Base-by-base conservation (phyloP, 2,888 invertebrate genomes). In the Athalia circularis region DNA sequence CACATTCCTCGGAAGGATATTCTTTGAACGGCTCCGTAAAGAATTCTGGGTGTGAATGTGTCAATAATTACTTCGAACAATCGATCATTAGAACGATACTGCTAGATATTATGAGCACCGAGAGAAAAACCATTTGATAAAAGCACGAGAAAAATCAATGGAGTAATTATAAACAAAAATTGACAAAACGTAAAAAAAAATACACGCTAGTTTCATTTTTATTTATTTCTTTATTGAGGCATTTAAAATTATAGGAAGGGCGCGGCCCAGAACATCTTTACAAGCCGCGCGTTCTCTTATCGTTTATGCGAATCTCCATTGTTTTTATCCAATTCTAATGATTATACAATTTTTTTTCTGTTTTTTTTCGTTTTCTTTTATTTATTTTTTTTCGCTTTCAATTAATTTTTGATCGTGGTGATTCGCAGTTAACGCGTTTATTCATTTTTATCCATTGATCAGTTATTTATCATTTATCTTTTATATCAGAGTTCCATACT, bases 151-250 rank as follows among this genome's bases (percentile, higher is more conserved):
- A 72, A 65, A 59, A 61, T 65, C 67, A 57, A 77, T 52, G 62
- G 62, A 15, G 67, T 67, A 61, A 45, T 48, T 45, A 62, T 45
- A 48, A n/a, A 45, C 7, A 15, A 64, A 62, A 48, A 50, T 13
- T 74, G 13, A 13, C 59, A n/a, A 77, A 82, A 81, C 72, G 78
- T 7, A 13, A 43, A 72, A 72, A 75, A 62, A 50, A 75, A 75
- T 9, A 68, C 68, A 54, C 65, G 76, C 52, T 57, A 57, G 29
- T 79, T 80, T 80, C 74, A 80, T 81, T 80, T 80, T 77, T 80
- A 82, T 83, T 82, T 78, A 80, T 82, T 83, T 82, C 82, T 80
- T 83, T 80, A 79, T 84, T 81, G 82, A 82, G 82, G 81, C 83
- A 80, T 84, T 83, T 80, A 81, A 81, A 82, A 81, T 80, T 84